phyloP scores from a whole-genome alignment of 1,140 invertebrate species.

The Drosophila punjabiensis region DNA sequence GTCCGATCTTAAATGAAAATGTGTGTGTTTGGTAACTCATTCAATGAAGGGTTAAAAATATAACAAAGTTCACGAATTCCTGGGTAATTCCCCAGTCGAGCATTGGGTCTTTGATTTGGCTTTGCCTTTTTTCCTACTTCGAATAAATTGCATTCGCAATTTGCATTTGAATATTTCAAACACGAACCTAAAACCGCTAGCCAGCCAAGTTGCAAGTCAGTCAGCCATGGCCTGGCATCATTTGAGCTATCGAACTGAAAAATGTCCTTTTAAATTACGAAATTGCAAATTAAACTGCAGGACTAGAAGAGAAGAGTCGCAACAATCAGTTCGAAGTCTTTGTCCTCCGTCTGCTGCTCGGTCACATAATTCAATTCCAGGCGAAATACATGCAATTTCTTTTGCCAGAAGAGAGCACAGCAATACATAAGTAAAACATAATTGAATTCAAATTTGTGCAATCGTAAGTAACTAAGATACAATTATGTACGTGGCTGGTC shows the following conservation, averaged over 20 bases:
- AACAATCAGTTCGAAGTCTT: constrained; percentile 50
- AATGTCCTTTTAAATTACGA: constrained; percentile 84
- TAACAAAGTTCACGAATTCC: background rate
- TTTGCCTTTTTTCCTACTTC: constrained; percentile 27
- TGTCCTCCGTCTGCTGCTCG: constrained; percentile 36
- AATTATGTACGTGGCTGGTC: constrained; percentile 81
- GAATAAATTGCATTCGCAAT: constrained; percentile 73
- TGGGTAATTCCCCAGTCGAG: constrained; percentile 24
- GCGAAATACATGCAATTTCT: constrained; percentile 80
- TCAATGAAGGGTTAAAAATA: background rate
- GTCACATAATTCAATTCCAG: constrained; percentile 80
- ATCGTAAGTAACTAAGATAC: constrained; percentile 84
- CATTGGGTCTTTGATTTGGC: background rate
- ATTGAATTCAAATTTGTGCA: constrained; percentile 74
- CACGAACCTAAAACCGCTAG: constrained; percentile 60
- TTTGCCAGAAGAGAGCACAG: constrained; percentile 58
- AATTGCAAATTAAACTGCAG: constrained; percentile 83
- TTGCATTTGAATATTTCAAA: constrained; percentile 73
- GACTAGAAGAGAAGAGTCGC: constrained; percentile 20
- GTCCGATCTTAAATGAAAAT: background rate
- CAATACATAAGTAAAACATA: constrained; percentile 70
- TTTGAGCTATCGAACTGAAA: constrained; percentile 83
- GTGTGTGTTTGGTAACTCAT: background rate
- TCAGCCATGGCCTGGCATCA: constrained; percentile 70
- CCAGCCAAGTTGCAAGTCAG: constrained; percentile 49